Conservation (phyloP, 1,140 invertebrate genomes). For the Rhyzopertha dominica region DNA sequence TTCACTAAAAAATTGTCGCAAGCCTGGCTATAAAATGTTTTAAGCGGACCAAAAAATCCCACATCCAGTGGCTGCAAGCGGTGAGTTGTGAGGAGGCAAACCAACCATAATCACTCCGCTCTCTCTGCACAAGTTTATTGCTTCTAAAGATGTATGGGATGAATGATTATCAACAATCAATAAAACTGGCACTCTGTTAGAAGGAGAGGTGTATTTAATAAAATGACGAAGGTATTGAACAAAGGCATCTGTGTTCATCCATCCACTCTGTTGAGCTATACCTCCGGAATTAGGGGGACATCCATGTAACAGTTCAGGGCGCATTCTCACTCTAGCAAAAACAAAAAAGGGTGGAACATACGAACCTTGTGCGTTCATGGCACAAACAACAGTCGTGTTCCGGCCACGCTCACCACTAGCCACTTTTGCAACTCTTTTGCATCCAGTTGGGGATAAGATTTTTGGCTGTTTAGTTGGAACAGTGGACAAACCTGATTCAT, state of each 20-base stretch:
- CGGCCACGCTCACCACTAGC: slow-evolving; percentile 42
- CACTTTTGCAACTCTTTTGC: slow-evolving; percentile 36
- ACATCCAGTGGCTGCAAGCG: slow-evolving; percentile 32
- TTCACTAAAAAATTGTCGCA: slow-evolving; percentile 12
- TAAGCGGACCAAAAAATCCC: slow-evolving; percentile 32
- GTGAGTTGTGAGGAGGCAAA: slow-evolving; percentile 34
- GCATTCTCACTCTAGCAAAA: slow-evolving; percentile 42
- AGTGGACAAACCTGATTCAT: slow-evolving; percentile 45
- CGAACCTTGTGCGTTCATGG: slow-evolving; percentile 35
- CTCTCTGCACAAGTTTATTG: slow-evolving; percentile 13
- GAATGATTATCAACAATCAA: slow-evolving; percentile 46
- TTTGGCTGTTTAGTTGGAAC: slow-evolving; percentile 44
- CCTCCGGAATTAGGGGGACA: slow-evolving; percentile 10
- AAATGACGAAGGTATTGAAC: slow-evolving; percentile 42
- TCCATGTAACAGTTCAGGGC: slow-evolving; percentile 12
- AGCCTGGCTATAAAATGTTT: slow-evolving; percentile 14
- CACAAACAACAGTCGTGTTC: slow-evolving; percentile 36
- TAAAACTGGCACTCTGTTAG: slow-evolving; percentile 36
- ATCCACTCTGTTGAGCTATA: no score
- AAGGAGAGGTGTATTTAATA: slow-evolving; percentile 34
- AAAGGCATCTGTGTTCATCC: no score
- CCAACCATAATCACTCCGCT: slow-evolving; percentile 23
- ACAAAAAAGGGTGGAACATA: slow-evolving; percentile 40
- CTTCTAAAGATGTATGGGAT: slow-evolving; percentile 31
- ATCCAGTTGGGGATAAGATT: slow-evolving; percentile 40